phyloP scores from a whole-genome alignment of 2,888 invertebrate genomes.

The Ichneumoninae sp. region DNA sequence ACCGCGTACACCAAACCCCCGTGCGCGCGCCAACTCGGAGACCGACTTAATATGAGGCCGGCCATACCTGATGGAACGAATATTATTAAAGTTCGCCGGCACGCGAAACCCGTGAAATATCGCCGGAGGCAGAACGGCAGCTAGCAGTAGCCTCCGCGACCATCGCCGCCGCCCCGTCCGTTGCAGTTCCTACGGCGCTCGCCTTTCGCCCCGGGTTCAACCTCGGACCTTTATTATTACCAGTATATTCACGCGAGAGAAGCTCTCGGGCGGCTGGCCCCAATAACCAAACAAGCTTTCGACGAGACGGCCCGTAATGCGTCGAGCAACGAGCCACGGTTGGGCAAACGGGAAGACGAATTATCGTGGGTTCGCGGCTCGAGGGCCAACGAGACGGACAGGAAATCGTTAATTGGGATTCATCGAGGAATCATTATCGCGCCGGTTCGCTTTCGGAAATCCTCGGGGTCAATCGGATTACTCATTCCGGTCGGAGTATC shows the following conservation, averaged over 20 bases:
- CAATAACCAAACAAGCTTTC: conserved; percentile 64
- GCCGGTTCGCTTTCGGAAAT: conserved; percentile 9
- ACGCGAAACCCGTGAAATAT: conserved; percentile 83
- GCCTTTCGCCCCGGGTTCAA: conserved; percentile 37
- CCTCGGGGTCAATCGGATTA: conserved; percentile 37
- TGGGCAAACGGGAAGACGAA: conserved; percentile 16
- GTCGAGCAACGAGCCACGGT: conserved; percentile 11
- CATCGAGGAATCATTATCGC: conserved; percentile 31
- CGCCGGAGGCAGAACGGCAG: conserved; percentile 69
- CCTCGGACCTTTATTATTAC: conserved; percentile 70
- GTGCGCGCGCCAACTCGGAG: conserved; percentile 70
- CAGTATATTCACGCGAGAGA: conserved; percentile 55
- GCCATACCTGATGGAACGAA: conserved; percentile 84
- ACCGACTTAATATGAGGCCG: conserved; percentile 82
- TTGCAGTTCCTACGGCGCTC: conserved; percentile 33
- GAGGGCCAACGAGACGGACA: background rate
- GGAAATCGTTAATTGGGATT: conserved; percentile 28
- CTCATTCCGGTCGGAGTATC: conserved; percentile 29
- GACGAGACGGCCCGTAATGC: background rate
- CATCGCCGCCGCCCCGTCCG: background rate
- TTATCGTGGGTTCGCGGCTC: conserved; percentile 26
- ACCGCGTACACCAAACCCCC: conserved; percentile 38
- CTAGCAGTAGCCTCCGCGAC: conserved; percentile 39
- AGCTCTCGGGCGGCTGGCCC: conserved; percentile 20
- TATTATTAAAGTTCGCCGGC: conserved; percentile 84